These are phyloP conservation scores for Alauda arvensis DNA, from an alignment of 2,797 vertebrate genomes.

Conservation along the genomic window DNA sequence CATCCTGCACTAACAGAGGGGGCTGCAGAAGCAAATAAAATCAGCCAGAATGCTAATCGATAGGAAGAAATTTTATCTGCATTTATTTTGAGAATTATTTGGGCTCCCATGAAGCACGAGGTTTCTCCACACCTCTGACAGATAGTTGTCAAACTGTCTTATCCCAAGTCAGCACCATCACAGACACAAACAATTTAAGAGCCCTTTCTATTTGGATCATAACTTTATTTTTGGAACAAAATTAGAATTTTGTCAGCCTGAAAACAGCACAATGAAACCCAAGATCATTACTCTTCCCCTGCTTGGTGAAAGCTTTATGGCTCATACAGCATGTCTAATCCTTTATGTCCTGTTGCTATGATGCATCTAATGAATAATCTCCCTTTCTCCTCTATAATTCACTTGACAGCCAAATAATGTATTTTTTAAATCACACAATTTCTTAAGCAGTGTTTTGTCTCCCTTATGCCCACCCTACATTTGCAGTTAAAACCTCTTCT, in stretches of 20 bases:
- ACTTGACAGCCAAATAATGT: constrained; percentile 33
- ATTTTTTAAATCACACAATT: background rate
- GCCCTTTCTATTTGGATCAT: background rate
- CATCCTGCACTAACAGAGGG: background rate
- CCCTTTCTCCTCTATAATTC: constrained; percentile 39
- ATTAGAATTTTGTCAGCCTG: constrained; percentile 29
- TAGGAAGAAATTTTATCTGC: background rate
- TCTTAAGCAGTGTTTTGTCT: constrained; percentile 16
- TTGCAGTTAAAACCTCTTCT: constrained; percentile 4
- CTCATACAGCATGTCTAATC: constrained; percentile 28
- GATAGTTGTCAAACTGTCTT: constrained; percentile 2
- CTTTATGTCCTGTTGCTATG: constrained; percentile 17
- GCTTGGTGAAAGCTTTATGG: constrained; percentile 45
- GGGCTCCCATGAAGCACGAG: background rate
- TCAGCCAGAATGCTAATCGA: background rate
- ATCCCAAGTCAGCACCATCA: background rate
- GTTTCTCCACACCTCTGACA: background rate
- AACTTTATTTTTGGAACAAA: constrained; percentile 45
- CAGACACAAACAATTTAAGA: background rate
- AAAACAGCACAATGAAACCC: constrained; percentile 35
- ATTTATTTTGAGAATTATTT: background rate
- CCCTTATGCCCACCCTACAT: background rate
- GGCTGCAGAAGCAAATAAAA: background rate
- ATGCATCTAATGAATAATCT: constrained; percentile 52
- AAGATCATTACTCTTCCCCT: constrained; percentile 29